Base-by-base conservation (phyloP, 2,797 vertebrate genomes). In the Coregonus ussuriensis region DNA sequence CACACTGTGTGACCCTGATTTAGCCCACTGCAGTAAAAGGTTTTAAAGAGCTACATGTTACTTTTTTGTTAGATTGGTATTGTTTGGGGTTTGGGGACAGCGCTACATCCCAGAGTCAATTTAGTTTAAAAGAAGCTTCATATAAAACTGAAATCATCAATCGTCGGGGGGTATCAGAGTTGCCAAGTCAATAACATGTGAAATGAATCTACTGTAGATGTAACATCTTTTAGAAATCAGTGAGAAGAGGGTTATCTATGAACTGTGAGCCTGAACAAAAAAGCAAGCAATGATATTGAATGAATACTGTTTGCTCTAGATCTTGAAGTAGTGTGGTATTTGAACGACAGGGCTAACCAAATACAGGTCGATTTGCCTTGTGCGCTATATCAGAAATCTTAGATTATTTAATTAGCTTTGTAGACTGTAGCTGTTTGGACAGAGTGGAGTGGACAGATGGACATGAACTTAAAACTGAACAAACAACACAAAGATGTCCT, bases 381-480 rank as follows among this genome's bases (percentile, higher is more conserved):
- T 52, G 79, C 77, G 65, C 81, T 79, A 63, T 92, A 91, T 92
- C 89, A 90, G 88, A 88, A 87, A 85, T 91, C 88, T 89, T 89
- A 73, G 87, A 92, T 91, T 89, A 88, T 89, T 89, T 88, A 75
- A 87, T 91, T 90, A 88, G 84, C 82, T 88, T 81, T 87, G 84
- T 79, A 82, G 84, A 82, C 79, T 76, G 81, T 53, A 71, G 76
- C 82, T 83, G 79, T 85, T 84, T 69, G 75, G 76, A 79, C 52
- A 72, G 56, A 73, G 63, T 84, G 77, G 79, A 81, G 80, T 77
- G 65, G 70, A 75, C 85, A 90, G 84, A 90, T 88, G 82, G 87
- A 89, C 84, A 85, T n/a, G 75, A 90, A 92, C 89, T 90, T 79
- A 82, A 87, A 89, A 89, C 78, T 89, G 77, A 82, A 74, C 81